A percentile compares a stretch with the other conserved stretches of the same genome.
These are phyloP conservation scores for Perodicticus potto DNA, from an alignment of 2,797 vertebrate genomes.

Conservation along the genomic window DNA sequence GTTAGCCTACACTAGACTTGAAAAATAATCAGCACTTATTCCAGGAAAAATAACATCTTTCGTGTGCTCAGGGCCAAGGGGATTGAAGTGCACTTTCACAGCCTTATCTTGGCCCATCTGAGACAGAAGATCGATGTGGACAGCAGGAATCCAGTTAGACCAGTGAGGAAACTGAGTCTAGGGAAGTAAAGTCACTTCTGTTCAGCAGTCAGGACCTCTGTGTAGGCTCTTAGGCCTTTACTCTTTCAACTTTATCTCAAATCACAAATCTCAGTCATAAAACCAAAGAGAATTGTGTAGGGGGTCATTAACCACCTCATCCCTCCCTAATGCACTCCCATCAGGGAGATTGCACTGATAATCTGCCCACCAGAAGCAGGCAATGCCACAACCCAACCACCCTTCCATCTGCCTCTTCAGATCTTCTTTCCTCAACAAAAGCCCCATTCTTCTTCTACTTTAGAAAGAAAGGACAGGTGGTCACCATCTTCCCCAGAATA, in stretches of 20 bases:
- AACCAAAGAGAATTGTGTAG: background rate
- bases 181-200: background rate
- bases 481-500: conserved; percentile 35
- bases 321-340: background rate
- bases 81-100: background rate
- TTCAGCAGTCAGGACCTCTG: background rate
- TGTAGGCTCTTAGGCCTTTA: background rate
- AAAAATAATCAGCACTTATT: conserved; percentile 68
- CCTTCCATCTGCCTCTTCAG: background rate
- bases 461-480: conserved; percentile 50
- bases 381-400: fast-evolving
- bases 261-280: background rate
- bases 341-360: background rate
- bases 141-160: background rate
- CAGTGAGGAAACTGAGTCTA: conserved; percentile 24
- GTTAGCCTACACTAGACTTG: conserved; percentile 57
- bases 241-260: background rate
- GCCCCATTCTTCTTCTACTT: conserved; percentile 4
- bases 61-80: background rate
- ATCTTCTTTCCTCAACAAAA: conserved; percentile 52
- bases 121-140: background rate
- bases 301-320: background rate
- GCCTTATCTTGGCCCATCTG: background rate
- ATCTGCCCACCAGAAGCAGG: background rate
- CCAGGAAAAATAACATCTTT: conserved; percentile 68